Base-by-base conservation (phyloP, 2,113 vertebrate species). In the Salvelinus fontinalis region DNA sequence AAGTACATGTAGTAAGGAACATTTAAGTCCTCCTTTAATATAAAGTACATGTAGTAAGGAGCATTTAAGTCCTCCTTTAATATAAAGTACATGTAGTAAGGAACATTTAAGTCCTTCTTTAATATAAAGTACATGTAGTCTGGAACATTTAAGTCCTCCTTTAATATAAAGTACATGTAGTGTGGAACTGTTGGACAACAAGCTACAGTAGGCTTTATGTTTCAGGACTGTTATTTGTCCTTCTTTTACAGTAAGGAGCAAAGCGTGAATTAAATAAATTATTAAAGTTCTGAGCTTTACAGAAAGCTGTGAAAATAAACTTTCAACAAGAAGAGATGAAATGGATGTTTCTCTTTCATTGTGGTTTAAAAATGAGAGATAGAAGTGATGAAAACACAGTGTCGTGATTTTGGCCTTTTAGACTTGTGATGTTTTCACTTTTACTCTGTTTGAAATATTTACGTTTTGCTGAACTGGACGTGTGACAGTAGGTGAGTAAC, bases 401-500 rank as follows among this genome's bases (percentile, higher is more conserved):
- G 31, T 34, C 39, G 70, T 79, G 60, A 84, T 69, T 64, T 9
- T 57, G 54, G n/a, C 20, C 7, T 62, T n/a, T 22, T 11, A 18
- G 18, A 57, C 51, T 51, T 4, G 11, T 31, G 14, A 54, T 54
- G 20, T 59, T 16, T 59, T 18, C 14, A 20, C 57, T 20, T 20
- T 59, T 59, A 60, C 20, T 60, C 16, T 60, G 57, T 83, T 85
- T 81, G 71, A 85, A 89, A 86, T 69, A 73, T 75, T 81, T 62
- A 62, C 0, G 31, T 70, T 78, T 71, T 79, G 70, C 66, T 0
- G 22, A 71, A 48, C 72, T 78, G 73, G 75, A 82, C 75, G 13
- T 60, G 70, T 44, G 89, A 78, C 83, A 86, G 87, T 84, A 90
- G 84, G 86, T 89, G 89, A 83, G 84, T 84, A 85, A 66, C 82